These are phyloP conservation scores for Sebastes dallii DNA, from an alignment of 2,797 vertebrate species.

Conservation along the genomic window DNA sequence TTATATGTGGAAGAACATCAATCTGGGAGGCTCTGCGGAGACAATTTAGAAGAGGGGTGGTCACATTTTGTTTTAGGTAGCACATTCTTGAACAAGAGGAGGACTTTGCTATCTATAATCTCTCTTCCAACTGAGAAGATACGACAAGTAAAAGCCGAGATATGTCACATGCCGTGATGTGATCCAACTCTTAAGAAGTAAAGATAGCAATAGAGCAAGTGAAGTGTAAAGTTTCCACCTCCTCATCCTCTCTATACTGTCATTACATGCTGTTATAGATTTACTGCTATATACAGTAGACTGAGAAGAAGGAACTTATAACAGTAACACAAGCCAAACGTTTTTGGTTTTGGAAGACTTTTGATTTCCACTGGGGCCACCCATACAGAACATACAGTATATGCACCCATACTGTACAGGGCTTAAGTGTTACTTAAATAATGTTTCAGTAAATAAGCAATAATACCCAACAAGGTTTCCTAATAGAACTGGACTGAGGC, in stretches of 20 bases:
- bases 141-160: conserved; percentile 28
- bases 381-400: background rate
- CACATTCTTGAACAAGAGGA: conserved; percentile 39
- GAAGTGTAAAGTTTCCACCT: conserved; percentile 22
- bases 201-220: conserved; percentile 8
- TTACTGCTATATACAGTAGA: background rate
- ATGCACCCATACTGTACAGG: background rate
- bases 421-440: background rate
- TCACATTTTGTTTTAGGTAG: conserved; percentile 36
- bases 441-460: background rate
- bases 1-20: conserved; percentile 31
- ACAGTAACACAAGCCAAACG: background rate
- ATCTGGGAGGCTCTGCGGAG: conserved; percentile 1
- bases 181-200: conserved; percentile 14
- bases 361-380: background rate
- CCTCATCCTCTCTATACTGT: background rate
- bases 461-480: background rate
- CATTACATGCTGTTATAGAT: background rate
- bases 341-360: background rate
- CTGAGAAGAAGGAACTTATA: background rate
- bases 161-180: conserved; percentile 30
- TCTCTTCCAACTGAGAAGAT: conserved; percentile 26
- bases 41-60: background rate
- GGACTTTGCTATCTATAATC: conserved; percentile 33
- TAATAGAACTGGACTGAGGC: background rate